Evolutionary conservation across 2,888 invertebrate genomes (phyloP).

Genomic region (Griposia aprilina): DNA sequence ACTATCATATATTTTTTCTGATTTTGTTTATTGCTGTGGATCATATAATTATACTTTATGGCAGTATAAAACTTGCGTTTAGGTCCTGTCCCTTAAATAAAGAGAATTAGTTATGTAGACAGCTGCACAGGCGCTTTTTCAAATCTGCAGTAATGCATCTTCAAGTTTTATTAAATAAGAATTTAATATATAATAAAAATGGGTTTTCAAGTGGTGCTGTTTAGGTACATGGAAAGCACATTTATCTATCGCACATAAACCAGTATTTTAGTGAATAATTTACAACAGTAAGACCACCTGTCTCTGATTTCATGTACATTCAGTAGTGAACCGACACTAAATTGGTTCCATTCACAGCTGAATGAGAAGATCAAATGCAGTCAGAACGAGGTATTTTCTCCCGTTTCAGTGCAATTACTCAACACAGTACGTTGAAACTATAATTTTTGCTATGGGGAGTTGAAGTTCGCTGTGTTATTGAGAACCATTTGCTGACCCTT

Average conservation of each 20-base stretch:
- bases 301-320: constrained; percentile 64
- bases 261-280: constrained; percentile 40
- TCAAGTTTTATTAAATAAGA: neutral
- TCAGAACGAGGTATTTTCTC: constrained; percentile 64
- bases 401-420: constrained; percentile 67
- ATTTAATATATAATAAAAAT: neutral
- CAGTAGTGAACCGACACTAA: constrained; percentile 69
- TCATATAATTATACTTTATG: too few relatives aligned
- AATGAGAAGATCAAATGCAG: constrained; percentile 74
- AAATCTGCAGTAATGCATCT: neutral
- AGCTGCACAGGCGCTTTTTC: too few relatives aligned
- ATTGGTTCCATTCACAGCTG: constrained; percentile 74
- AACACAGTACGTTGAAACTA: constrained; percentile 61
- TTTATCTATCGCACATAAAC: constrained; percentile 8
- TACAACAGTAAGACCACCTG: constrained; percentile 45
- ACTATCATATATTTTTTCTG: too few relatives aligned
- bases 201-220: neutral
- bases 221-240: too few relatives aligned
- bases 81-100: too few relatives aligned
- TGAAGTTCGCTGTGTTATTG: constrained; percentile 39
- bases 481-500: constrained; percentile 41
- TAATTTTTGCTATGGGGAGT: constrained; percentile 67
- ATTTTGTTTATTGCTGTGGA: too few relatives aligned
- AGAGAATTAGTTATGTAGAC: neutral
- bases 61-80: too few relatives aligned